Conservation (phyloP, 2,888 invertebrate genomes). For the Macrosiphum euphorbiae region DNA sequence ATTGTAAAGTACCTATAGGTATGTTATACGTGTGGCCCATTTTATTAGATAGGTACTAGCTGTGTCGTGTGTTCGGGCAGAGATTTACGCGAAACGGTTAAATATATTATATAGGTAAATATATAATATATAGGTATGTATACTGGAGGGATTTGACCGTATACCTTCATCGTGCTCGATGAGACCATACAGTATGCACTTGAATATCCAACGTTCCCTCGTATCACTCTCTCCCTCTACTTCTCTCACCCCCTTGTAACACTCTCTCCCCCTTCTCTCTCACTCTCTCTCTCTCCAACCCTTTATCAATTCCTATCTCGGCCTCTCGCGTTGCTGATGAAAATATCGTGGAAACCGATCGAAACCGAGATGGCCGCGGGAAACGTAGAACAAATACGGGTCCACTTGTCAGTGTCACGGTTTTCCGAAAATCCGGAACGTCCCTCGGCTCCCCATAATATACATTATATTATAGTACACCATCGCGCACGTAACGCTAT, state of each 20-base stretch:
- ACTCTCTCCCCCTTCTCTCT: too few species aligned
- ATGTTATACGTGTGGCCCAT: background rate
- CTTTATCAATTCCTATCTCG: background rate
- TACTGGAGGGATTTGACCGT: background rate
- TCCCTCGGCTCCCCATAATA: background rate
- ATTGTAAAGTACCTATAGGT: too few species aligned
- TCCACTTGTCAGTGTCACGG: slow-evolving; percentile 42
- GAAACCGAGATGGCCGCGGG: background rate
- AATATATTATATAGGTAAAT: background rate
- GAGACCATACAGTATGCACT: background rate
- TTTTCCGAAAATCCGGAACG: background rate
- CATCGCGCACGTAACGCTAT: background rate
- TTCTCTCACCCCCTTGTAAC: too few species aligned
- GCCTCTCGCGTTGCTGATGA: background rate
- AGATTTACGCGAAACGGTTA: background rate
- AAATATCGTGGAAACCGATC: background rate
- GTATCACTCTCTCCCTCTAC: too few species aligned
- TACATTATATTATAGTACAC: background rate
- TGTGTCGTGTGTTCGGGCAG: background rate
- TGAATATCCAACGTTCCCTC: background rate
- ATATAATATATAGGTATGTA: background rate
- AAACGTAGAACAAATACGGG: slow-evolving; percentile 32
- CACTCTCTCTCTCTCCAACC: background rate
- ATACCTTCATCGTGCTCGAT: background rate
- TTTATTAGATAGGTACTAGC: background rate